Evolutionary conservation across 1,140 invertebrate species (phyloP), one percentile per base, ranked within the genome.

Genomic region (Caenorhabditis tropicalis): DNA sequence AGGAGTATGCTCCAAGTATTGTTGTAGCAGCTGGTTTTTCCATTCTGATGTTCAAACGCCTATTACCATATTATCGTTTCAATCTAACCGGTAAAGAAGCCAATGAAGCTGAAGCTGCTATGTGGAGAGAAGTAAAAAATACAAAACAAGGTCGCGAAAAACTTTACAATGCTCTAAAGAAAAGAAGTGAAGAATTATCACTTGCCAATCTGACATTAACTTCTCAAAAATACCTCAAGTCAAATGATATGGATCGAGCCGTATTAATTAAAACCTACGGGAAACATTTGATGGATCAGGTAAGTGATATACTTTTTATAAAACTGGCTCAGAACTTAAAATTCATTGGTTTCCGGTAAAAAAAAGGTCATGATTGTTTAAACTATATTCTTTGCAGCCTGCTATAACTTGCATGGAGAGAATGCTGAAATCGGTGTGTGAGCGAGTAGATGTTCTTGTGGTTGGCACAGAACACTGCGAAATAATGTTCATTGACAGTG

Each of bases 31-130:
- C 83, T 12, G 83, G 83, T 43, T n/a, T 79, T 12, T 33, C 83
- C 0, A 27, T 85, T n/a, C 31, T 85, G n/a, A 49, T 85, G 9
- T 85, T 53, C 79, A 85, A 85, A 51, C 82, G 82, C 27, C 24
- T 85, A 46, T 82, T 82, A 51, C 83, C 83, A 27, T 85, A 58
- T 56, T 85, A 85, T 27, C 82, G 51, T 33, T 46, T 81, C 33
- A 3, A 9, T 51, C 7, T 12, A 16, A 9, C n/a, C n/a, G n/a
- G n/a, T n/a, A n/a, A n/a, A n/a, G n/a, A n/a, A n/a, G n/a, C 46
- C 15, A 51, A 36, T 24, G 83, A 85, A 19, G 19, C 12, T 3
- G 79, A 85, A 21, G 83, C 79, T n/a, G n/a, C n/a, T n/a, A n/a
- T n/a, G n/a, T n/a, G n/a, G n/a, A n/a, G n/a, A n/a, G n/a, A n/a